Base-by-base conservation (phyloP, 2,888 invertebrate genomes). In the Byasa hedistus region DNA sequence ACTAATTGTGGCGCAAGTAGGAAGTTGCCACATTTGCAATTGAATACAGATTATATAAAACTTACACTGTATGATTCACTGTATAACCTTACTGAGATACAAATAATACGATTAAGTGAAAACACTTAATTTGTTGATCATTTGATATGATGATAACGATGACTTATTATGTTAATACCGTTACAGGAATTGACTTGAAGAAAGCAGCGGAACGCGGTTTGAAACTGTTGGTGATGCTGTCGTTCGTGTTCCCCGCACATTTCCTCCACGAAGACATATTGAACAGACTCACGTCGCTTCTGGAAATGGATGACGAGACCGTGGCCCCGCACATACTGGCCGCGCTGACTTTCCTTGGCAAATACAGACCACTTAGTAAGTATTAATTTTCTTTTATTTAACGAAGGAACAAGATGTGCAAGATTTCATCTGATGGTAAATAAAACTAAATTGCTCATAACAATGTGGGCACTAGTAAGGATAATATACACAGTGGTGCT, bases 201-300 rank as follows among this genome's bases (percentile, higher is more conserved):
- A 95, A 95, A 67, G 97, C 97, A 2, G 97, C 97, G 0, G 97
- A 98, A 80, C 95, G 97, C 70, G 98, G 98, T 1, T 93, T 98
- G 10, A 96, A 96, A 79, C 93, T 99, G 62, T 92, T 99, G 7
- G 96, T 96, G 84, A 96, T 96, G 93, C 91, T 99, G 62, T 97
- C 98, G 5, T 96, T 96, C 83, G 97, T 98, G 71, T 98, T 98
- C 87, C 97, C 98, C 12, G 96, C 96, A 1, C 98, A 98, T 85
- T 98, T 98, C 90, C 94, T 98, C 69, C 96, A 97, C 82, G 94
- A 95, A 71, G 96, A 97, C 77, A 96, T 98, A 64, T 90, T 98
- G 72, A 93, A 94, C 75, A 94, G 96, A 73, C 91, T 98, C 65
- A 93, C 96, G 64, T 92, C 94, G 61, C 93, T 98, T 79, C 92